A percentile compares a stretch with the other conserved stretches of the same genome.
These are phyloP conservation scores for Hydra vulgaris DNA, from an alignment of 30 jellyfish, hydroid and myxozoan genomes.

Conservation along the genomic window DNA sequence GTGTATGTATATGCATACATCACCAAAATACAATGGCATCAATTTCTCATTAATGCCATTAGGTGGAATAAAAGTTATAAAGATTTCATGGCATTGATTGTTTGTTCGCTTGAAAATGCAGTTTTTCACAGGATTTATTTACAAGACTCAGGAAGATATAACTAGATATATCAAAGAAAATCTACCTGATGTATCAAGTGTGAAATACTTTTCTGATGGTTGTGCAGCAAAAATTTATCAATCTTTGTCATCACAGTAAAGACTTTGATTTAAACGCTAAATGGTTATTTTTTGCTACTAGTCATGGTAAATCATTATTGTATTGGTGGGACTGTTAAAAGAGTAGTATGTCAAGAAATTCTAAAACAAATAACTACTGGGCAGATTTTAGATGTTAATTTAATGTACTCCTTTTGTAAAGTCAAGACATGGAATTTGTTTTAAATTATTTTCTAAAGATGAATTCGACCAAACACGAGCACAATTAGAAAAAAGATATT, in stretches of 20 bases:
- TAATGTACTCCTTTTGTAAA: background rate
- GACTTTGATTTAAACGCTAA: conserved; percentile 32
- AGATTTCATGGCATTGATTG: too few species aligned
- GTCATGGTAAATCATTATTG: conserved; percentile 54
- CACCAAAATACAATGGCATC: too few species aligned
- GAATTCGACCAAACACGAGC: background rate
- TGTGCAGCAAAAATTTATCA: conserved; percentile 24
- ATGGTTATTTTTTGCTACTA: conserved; percentile 52
- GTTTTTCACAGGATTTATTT: too few species aligned
- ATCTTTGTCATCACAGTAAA: conserved; percentile 14
- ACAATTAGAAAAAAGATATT: background rate
- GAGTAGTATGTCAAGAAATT: background rate
- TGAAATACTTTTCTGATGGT: conserved; percentile 34
- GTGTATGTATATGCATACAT: too few species aligned
- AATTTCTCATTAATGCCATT: too few species aligned
- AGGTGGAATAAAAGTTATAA: too few species aligned
- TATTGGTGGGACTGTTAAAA: conserved; percentile 43
- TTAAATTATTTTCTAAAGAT: background rate
- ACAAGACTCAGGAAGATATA: too few species aligned
- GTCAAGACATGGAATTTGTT: background rate
- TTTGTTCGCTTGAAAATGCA: too few species aligned
- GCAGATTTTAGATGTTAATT: background rate
- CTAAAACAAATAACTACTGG: background rate
- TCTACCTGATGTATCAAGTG: conserved; percentile 1
- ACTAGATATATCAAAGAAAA: background rate